Evolutionary conservation across 2,888 invertebrate genomes (phyloP), one percentile per base, ranked within the genome.

Genomic region (Plutella xylostella): DNA sequence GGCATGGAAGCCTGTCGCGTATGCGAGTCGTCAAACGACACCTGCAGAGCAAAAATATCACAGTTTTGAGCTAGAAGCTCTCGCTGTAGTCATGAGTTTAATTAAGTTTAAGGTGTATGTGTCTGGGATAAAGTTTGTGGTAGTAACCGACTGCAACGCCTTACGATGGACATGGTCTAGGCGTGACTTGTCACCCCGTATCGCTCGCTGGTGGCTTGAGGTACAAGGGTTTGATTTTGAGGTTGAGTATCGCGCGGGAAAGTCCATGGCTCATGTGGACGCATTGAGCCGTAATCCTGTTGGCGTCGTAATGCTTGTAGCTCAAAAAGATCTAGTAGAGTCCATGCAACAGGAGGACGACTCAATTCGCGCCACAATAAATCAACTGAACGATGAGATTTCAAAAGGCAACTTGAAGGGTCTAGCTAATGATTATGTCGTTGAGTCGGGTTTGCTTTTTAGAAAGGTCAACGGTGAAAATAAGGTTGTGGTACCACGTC

Each of bases 21-120:
- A 48, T 28, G 46, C 45, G 2, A 52, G 52, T 33, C 15, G 48
- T 7, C 49, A 50, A 31, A 52, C 52, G n/a, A 46, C 45, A 1
- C 12, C 42, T 1, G 43, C 45, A 1, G 49, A 51, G 14, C 7
- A 19, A 9, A 42, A 45, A 17, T 42, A 48, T 6, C 51, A 51
- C 21, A 45, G 45, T 11, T 46, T 42, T 17, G 48, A 49, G n/a
- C 21, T 48, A n/a, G 46, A 51, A n/a, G 42, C 49, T n/a, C 18
- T 45, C 7, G 45, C 46, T 4, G 48, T 47, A 2, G 44, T 48
- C 1, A 19, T 35, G 4, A 28, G 33, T 4, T 15, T 45, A 0
- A 31, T 37, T 11, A 28, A 41, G 46, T 50, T 42, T 35, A 25
- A 4, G 31, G 37, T 31, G 15, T 49, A 31, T 43, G 43, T 38